These are phyloP conservation scores for Telmatochromis bifrenatus DNA, from an alignment of 2,113 vertebrate genomes.

Conservation along the genomic window DNA sequence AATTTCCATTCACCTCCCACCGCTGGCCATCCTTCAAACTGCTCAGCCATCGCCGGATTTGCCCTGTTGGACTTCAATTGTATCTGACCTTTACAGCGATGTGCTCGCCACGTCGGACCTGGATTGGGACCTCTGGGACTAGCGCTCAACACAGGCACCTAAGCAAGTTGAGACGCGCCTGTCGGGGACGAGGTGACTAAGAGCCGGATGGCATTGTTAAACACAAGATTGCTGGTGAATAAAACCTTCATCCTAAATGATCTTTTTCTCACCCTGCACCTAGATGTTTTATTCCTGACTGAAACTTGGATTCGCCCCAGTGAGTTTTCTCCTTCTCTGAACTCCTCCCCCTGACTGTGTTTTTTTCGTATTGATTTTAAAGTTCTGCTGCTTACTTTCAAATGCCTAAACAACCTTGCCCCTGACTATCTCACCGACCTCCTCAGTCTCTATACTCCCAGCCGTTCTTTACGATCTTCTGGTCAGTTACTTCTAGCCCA, in stretches of 20 bases:
- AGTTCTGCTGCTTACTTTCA: too few relatives aligned
- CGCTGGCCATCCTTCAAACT: not conserved
- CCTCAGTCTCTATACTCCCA: too few relatives aligned
- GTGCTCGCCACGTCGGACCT: fast-evolving
- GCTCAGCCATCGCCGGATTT: not conserved
- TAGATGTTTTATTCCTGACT: not conserved
- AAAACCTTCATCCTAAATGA: fast-evolving
- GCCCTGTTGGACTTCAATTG: not conserved
- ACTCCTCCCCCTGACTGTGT: not conserved
- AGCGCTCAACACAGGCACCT: fast-evolving
- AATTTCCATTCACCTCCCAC: not conserved
- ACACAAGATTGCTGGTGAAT: not conserved
- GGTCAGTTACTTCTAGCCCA: not conserved
- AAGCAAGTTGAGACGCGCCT: fast-evolving
- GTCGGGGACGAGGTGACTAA: fast-evolving
- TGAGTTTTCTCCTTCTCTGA: not conserved
- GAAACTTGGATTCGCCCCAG: fast-evolving
- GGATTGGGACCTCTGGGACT: fast-evolving
- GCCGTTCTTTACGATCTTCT: too few relatives aligned
- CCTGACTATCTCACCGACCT: too few relatives aligned
- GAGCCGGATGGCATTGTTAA: not conserved
- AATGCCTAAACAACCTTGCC: too few relatives aligned
- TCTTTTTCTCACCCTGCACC: not conserved
- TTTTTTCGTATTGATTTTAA: not conserved
- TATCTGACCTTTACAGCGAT: fast-evolving